Base-by-base conservation (phyloP, 2,888 invertebrate species). In the Automeris io region DNA sequence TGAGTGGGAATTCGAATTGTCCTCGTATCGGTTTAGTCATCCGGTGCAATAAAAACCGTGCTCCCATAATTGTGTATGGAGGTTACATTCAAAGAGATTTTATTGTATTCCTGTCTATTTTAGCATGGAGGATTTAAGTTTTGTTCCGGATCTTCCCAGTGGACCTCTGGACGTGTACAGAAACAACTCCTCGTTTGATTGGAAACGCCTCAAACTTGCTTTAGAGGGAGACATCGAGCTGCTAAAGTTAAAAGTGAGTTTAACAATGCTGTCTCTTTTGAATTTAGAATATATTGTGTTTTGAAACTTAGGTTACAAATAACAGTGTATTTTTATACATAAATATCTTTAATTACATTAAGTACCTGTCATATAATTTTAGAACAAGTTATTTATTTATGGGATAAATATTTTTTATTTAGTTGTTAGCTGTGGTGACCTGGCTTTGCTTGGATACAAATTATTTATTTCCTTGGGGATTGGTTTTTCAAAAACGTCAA, bases 91-190 rank as follows among this genome's bases (percentile, higher is more conserved):
- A 29, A 26, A 22, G 9, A 23, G 8, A 13, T 21, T 36, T 32
- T 35, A 21, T 33, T 41, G 35, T 36, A 35, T 46, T 65, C 51
- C 61, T 62, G 57, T 37, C n/a, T n/a, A n/a, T 67, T 73, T 56
- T 57, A 70, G 58, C 41, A 85, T 86, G 79, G 79, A 76, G 47
- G 90, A 90, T 54, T 82, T 89, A 49, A 88, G 89, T 66, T 90
- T 92, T 52, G 83, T 93, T 54, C 89, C 89, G 33, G 91, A 93
- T 70, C 76, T 92, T 42, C 91, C 92, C 11, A 88, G 82, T 33
- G 94, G 95, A 41, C 95, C 96, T 5, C 79, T 97, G 49, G 94
- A 94, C 64, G 75, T 61, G 1, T 97, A 94, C 70, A 90, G 97
- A 51, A 92, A 91, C 51, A 89, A 88, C 47, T 92, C 95, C 1